A percentile compares a stretch with the other conserved stretches of the same genome.
Conservation (phyloP, 2,888 invertebrate species). For the Meloe dianella region DNA sequence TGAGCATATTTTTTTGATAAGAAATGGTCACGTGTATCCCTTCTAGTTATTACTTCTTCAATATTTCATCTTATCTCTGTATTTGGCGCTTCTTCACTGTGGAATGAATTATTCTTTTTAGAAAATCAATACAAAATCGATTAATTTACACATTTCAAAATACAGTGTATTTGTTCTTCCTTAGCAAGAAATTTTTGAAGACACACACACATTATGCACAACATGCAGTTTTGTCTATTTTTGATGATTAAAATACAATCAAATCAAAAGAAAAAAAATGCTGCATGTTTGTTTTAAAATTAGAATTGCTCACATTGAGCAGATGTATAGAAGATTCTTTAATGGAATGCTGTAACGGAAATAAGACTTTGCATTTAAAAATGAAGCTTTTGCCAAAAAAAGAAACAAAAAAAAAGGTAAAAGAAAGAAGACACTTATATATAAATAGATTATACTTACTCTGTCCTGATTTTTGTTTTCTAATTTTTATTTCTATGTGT, state of each 20-base stretch:
- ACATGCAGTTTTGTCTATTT: slow-evolving; percentile 45
- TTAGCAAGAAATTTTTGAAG: slow-evolving; percentile 35
- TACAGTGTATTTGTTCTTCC: slow-evolving; percentile 56
- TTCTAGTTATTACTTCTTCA: neutral
- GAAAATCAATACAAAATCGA: slow-evolving; percentile 13
- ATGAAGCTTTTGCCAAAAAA: slow-evolving; percentile 38
- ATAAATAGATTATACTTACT: neutral
- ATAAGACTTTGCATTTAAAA: slow-evolving; percentile 38
- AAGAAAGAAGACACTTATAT: slow-evolving; percentile 22
- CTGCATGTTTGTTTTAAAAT: slow-evolving; percentile 41
- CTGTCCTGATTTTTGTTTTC: neutral
- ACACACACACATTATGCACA: slow-evolving; percentile 40
- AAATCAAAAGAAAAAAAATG: slow-evolving; percentile 13
- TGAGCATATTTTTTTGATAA: neutral
- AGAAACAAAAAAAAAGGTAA: slow-evolving; percentile 18
- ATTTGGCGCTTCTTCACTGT: slow-evolving; percentile 25
- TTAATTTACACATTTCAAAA: slow-evolving; percentile 43
- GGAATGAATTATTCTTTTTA: neutral
- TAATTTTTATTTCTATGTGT: neutral
- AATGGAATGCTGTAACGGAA: slow-evolving; percentile 32
- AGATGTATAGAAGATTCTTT: slow-evolving; percentile 38
- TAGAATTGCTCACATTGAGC: slow-evolving; percentile 52
- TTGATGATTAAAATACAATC: neutral
- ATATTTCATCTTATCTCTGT: neutral
- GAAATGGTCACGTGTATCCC: neutral